Conservation (phyloP, 2,888 invertebrate species). For the Drosophila kuntzei region DNA sequence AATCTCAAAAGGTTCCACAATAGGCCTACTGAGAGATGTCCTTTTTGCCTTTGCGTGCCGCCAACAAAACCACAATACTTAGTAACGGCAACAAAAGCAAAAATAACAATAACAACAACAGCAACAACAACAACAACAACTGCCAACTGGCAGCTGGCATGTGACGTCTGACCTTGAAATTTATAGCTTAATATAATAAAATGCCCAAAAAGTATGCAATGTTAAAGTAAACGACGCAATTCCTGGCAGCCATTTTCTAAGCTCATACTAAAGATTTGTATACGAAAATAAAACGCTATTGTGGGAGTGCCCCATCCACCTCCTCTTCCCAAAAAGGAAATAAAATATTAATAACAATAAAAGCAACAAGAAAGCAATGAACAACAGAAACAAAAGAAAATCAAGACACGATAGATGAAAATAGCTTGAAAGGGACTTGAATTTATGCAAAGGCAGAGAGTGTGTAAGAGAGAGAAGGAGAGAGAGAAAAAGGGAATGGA, state of each 20-base stretch:
- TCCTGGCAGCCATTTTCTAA: slow-evolving; percentile 46
- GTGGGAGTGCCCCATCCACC: slow-evolving; percentile 2
- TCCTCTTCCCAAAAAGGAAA: slow-evolving; percentile 44
- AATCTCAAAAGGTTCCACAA: slow-evolving; percentile 49
- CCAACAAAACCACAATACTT: slow-evolving; percentile 39
- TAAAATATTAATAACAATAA: slow-evolving; percentile 78
- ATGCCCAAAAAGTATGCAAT: slow-evolving; percentile 57
- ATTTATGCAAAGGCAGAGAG: slow-evolving; percentile 20
- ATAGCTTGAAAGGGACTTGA: slow-evolving; percentile 34
- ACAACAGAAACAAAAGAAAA: slow-evolving; percentile 29
- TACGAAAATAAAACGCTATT: slow-evolving; percentile 67
- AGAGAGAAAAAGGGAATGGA: background rate
- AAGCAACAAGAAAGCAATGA: slow-evolving; percentile 58
- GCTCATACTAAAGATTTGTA: slow-evolving; percentile 17
- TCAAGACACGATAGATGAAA: slow-evolving; percentile 50
- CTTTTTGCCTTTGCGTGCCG: slow-evolving; percentile 58
- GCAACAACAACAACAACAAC: slow-evolving; percentile 18
- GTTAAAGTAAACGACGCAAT: slow-evolving; percentile 67
- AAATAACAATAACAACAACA: slow-evolving; percentile 17
- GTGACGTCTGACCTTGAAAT: slow-evolving; percentile 78
- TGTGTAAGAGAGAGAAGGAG: too few relatives aligned
- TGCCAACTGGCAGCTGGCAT: slow-evolving; percentile 58
- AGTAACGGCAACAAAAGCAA: slow-evolving; percentile 5
- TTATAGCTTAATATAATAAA: slow-evolving; percentile 76
- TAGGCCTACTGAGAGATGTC: slow-evolving; percentile 39